Base-by-base conservation (phyloP, 2,113 vertebrate species). In the Pollimyrus isidori region DNA sequence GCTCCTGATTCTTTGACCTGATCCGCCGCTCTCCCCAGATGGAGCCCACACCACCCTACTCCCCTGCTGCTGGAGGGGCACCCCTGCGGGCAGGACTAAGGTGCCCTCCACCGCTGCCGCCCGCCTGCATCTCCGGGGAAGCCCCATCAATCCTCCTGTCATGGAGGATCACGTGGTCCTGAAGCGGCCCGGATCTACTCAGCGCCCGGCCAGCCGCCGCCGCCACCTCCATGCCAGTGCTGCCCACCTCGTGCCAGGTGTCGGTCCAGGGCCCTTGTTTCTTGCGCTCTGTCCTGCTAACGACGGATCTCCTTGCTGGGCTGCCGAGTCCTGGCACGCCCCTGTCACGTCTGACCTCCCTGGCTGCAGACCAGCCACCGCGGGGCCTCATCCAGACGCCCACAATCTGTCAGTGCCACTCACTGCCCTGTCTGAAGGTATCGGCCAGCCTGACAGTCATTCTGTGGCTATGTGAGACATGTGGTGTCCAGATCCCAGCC, bases 371-470 rank as follows among this genome's bases (percentile, higher is more conserved):
- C 92, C 92, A 93, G 93, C 93, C 94, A 94, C 94, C 93, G 94
- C 93, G 94, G 93, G 93, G 92, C 92, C 91, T 94, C 92, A 84
- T 92, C 93, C 93, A 93, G 92, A 93, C 92, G 89, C 90, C 86
- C 87, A 92, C 89, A 90, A 94, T 92, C 93, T 93, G 92, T 93
- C 93, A 90, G 92, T 92, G 94, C 93, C 96, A 96, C 95, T 96
- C 95, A 92, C 95, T 95, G 95, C 92, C 92, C 88, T 91, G 94
- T 95, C 95, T 93, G 94, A 94, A 95, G 95, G 93, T 94, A 95
- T 95, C 94, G 94, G 93, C 89, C 91, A 91, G n/a, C 80, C 93
- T 94, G 94, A 95, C 94, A 95, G 93, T 95, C 95, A 96, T 93
- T 95, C 94, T 93, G 92, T 19, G 92, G 88, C 92, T 92, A 39